These are phyloP conservation scores for Tetranychus urticae DNA, from an alignment of 1,140 invertebrate genomes.

Conservation along the genomic window DNA sequence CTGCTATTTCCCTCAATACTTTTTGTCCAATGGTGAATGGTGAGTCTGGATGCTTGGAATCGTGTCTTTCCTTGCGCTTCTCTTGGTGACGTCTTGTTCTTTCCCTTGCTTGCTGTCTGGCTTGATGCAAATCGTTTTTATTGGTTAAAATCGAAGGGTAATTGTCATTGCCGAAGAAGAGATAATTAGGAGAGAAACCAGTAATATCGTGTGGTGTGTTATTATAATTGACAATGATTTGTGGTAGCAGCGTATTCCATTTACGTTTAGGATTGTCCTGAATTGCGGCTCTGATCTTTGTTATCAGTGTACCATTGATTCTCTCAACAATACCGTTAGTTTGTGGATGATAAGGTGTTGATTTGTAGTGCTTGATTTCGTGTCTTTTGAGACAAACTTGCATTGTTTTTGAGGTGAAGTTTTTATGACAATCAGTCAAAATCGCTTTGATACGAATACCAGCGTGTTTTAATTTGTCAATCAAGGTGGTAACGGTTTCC, in stretches of 20 bases:
- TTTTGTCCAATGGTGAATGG: neutral
- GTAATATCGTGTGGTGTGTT: neutral
- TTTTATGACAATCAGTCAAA: slow-evolving; percentile 15
- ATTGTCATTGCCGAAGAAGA: neutral
- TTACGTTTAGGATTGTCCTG: neutral
- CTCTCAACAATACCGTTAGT: slow-evolving; percentile 12
- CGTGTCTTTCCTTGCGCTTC: neutral
- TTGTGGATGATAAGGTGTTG: slow-evolving; percentile 9
- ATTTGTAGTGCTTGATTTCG: neutral
- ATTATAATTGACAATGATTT: neutral
- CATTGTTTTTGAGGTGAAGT: neutral
- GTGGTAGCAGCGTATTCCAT: neutral
- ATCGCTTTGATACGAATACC: slow-evolving; percentile 1
- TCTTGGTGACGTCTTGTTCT: neutral
- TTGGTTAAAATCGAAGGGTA: neutral
- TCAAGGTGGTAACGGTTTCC: neutral
- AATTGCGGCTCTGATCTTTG: neutral
- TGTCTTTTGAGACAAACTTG: neutral
- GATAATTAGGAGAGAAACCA: neutral
- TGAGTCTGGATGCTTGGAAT: neutral
- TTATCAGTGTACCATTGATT: slow-evolving; percentile 7
- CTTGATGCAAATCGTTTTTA: neutral
- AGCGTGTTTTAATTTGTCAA: neutral
- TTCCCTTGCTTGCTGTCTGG: neutral
- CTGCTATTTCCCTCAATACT: neutral